These are phyloP conservation scores for Leptura quadrifasciata DNA, from an alignment of 2,888 invertebrate genomes.

Conservation along the genomic window DNA sequence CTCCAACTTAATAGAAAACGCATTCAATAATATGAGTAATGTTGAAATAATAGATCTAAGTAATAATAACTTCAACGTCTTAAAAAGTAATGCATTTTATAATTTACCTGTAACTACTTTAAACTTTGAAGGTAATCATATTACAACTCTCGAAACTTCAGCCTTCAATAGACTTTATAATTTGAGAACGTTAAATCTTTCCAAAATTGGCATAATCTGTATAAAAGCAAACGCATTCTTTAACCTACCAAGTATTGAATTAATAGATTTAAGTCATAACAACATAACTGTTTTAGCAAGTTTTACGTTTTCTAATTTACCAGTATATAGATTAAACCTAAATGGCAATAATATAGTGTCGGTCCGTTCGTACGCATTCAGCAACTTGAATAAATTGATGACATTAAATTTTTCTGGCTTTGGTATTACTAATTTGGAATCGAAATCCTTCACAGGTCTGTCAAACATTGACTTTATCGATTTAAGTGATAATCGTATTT, in stretches of 20 bases:
- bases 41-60: constrained; percentile 38
- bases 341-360: constrained; percentile 15
- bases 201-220: not conserved
- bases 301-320: constrained; percentile 26
- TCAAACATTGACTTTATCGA: constrained; percentile 25
- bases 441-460: not conserved
- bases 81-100: constrained; percentile 21
- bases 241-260: constrained; percentile 16
- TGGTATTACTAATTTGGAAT: constrained; percentile 35
- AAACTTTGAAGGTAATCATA: constrained; percentile 30
- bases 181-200: constrained; percentile 35
- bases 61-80: constrained; percentile 32
- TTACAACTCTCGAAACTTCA: constrained; percentile 27
- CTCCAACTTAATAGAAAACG: constrained; percentile 21
- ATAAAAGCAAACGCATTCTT: constrained; percentile 37
- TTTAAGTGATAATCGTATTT: constrained; percentile 39
- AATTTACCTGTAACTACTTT: constrained; percentile 28
- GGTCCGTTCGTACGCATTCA: constrained; percentile 33
- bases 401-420: constrained; percentile 29
- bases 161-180: constrained; percentile 36
- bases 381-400: constrained; percentile 16
- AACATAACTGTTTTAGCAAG: constrained; percentile 11
- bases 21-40: constrained; percentile 33
- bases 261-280: constrained; percentile 34
- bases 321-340: constrained; percentile 19